Evolutionary conservation across 92 coral and sea anemone species (phyloP), one percentile per base, ranked within the genome.

Genomic region (Zoanthus sansibaricus): DNA sequence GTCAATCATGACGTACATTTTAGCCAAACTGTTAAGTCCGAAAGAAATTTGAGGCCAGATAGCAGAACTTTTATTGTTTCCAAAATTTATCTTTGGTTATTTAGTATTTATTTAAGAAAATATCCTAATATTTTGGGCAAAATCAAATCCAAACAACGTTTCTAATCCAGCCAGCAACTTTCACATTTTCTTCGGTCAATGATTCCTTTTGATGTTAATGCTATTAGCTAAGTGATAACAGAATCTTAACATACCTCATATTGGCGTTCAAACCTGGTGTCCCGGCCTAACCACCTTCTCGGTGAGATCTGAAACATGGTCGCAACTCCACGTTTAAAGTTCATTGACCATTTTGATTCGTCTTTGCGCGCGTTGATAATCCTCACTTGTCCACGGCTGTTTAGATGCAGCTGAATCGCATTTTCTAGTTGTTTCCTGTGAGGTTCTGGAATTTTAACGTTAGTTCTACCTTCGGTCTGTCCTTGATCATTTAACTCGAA

Each of bases 271-370:
- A 91, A 87, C 17, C 84, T 51, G 15, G 18, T 62, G 64, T 59
- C 25, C 25, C 25, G 55, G 48, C 72, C 48, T 68, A 72, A 68
- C 48, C 46, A 67, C 4, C 42, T 37, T 20, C 61, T 86, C 51
- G 92, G 92, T 1, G 96, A 76, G 88, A 96, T 58, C 88, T 96
- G 98, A 44, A 93, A 56, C 59, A 94, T 83, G 83, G 94, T 96
- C 4, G 77, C 89, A 44, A 96, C 84, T 32, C 95, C 99, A 18
- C 96, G 91, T 84, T 96, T 95, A 80, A 96, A 87, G 79, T 96
- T 96, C 90, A 92, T 67, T 51, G 93, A 88, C 99, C 99, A 96
- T 74, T 94, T 92, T 3, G 89, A 89, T 68, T 93, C 99, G 15
- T 84, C 14, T 17, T 77, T 80, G 66, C 86, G 78, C 2, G 92